Percentiles rank a stretch among this genome's conserved stretches.
phyloP scores from a whole-genome alignment of 2,888 invertebrate species.

The Ypsolopha scabrella region DNA sequence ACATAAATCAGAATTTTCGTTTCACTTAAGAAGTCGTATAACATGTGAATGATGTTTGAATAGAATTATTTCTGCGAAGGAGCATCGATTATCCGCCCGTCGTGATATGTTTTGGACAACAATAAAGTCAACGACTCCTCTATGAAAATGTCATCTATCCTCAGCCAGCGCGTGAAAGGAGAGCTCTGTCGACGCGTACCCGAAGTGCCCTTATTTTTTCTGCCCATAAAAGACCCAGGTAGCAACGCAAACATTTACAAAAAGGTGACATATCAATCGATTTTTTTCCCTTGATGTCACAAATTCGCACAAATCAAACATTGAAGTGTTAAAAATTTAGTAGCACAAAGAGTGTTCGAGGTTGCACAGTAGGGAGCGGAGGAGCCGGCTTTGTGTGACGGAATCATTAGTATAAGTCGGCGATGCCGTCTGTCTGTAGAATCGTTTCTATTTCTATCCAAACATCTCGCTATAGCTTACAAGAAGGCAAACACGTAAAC shows the following conservation, averaged over 20 bases:
- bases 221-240: conserved; percentile 48
- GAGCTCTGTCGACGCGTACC: conserved; percentile 36
- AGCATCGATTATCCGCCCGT: conserved; percentile 37
- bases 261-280: conserved; percentile 65
- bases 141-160: conserved; percentile 43
- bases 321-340: conserved; percentile 63
- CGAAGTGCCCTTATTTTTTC: conserved; percentile 44
- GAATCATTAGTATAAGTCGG: conserved; percentile 60
- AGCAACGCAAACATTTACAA: conserved; percentile 63
- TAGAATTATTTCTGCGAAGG: conserved; percentile 27
- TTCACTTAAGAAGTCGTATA: not conserved
- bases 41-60: conserved; percentile 2
- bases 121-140: conserved; percentile 51
- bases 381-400: conserved; percentile 37
- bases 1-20: too few relatives aligned
- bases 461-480: conserved; percentile 34
- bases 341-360: conserved; percentile 49
- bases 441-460: conserved; percentile 34
- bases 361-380: conserved; percentile 43
- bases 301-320: conserved; percentile 67
- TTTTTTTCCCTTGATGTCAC: conserved; percentile 47
- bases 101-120: conserved; percentile 37
- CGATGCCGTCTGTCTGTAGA: not conserved
- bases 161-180: conserved; percentile 31
- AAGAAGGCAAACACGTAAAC: conserved; percentile 58